A percentile compares a stretch with the other conserved stretches of the same genome.
These are phyloP conservation scores for Eurytoma adleriae DNA, from an alignment of 2,888 invertebrate species.

Conservation along the genomic window DNA sequence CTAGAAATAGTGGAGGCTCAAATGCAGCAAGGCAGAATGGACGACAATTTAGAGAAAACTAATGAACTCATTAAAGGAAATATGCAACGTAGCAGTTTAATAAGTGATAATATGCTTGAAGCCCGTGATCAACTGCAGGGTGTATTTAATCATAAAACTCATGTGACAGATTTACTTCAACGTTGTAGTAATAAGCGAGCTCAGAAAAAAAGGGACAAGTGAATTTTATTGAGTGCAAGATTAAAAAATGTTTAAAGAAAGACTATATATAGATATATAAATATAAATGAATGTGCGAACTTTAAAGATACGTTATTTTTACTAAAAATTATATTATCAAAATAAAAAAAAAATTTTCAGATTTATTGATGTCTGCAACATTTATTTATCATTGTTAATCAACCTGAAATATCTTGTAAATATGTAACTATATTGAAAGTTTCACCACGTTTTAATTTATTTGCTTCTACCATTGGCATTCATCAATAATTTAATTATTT, in stretches of 20 bases:
- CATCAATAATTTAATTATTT: constrained; percentile 37
- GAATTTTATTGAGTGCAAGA: constrained; percentile 56
- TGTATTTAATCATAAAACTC: constrained; percentile 93
- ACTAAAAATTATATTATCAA: constrained; percentile 54
- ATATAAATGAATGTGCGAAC: constrained; percentile 40
- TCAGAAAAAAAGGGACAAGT: constrained; percentile 92
- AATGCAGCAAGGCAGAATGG: constrained; percentile 66
- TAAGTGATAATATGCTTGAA: constrained; percentile 93
- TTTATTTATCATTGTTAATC: constrained; percentile 15
- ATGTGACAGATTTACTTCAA: constrained; percentile 92
- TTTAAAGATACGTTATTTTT: constrained; percentile 57
- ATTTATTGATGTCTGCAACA: constrained; percentile 45
- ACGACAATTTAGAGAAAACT: constrained; percentile 71
- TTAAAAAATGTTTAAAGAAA: constrained; percentile 44
- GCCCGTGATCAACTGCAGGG: constrained; percentile 92
- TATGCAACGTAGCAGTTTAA: constrained; percentile 94
- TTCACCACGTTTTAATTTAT: too few relatives aligned
- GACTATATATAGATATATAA: constrained; percentile 37
- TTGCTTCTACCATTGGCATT: constrained; percentile 44
- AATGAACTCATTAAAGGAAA: constrained; percentile 85
- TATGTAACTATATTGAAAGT: too few relatives aligned
- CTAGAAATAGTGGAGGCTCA: constrained; percentile 71
- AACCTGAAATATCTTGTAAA: background rate
- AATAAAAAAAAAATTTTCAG: constrained; percentile 55
- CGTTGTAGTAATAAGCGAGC: constrained; percentile 94